A percentile compares a stretch with the other conserved stretches of the same genome.
These are phyloP conservation scores for Epinotia bilunana DNA, from an alignment of 2,888 invertebrate genomes.

Conservation along the genomic window DNA sequence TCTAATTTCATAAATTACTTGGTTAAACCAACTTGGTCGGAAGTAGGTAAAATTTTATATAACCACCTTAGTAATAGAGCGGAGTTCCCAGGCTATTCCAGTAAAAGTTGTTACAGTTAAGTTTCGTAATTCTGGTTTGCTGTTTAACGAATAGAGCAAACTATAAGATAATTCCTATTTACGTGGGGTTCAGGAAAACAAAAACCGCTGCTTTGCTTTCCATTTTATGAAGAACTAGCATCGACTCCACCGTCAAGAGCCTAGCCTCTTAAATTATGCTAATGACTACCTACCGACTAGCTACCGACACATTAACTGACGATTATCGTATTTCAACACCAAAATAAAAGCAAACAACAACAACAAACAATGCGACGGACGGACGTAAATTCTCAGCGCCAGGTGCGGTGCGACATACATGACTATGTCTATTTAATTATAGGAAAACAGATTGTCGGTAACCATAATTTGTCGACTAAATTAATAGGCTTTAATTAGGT, in stretches of 20 bases:
- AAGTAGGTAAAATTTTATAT: background rate
- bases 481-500: constrained; percentile 41
- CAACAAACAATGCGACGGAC: too few relatives aligned
- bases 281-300: too few relatives aligned
- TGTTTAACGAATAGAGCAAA: background rate
- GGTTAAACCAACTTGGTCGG: background rate
- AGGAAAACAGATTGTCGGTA: constrained; percentile 43
- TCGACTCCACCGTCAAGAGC: too few relatives aligned
- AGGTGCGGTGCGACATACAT: constrained; percentile 55
- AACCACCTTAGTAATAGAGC: background rate
- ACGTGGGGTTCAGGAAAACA: background rate
- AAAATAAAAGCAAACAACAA: constrained; percentile 56
- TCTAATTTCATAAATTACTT: background rate
- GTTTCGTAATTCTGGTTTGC: background rate
- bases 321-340: constrained; percentile 55
- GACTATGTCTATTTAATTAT: constrained; percentile 46
- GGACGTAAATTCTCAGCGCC: constrained; percentile 54
- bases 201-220: too few relatives aligned
- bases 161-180: background rate
- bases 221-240: too few relatives aligned
- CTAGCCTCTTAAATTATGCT: too few relatives aligned
- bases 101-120: background rate
- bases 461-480: constrained; percentile 39
- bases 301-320: constrained; percentile 47
- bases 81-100: background rate